Base-by-base conservation (phyloP, 2,888 invertebrate genomes). In the Heliconius ethilla region DNA sequence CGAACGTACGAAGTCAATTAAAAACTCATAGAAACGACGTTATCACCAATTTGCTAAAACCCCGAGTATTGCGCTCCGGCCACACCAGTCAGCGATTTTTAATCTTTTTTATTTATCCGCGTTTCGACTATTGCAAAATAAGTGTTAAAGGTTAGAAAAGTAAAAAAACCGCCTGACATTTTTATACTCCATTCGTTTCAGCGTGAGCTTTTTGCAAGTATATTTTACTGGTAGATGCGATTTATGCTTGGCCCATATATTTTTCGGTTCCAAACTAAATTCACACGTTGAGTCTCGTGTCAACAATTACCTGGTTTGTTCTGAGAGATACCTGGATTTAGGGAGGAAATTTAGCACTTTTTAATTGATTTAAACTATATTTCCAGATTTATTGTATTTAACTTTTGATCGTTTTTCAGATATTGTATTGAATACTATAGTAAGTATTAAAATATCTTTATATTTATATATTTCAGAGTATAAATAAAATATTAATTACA, bases 91-190 rank as follows among this genome's bases (percentile, higher is more conserved):
- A 40, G 37, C 37, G 40, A 74, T 74, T 59, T 77, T 73, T 77
- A 37, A 77, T 40, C 66, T 27, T 73, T 59, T 74, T 62, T 76
- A 76, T 76, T 76, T 65, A 65, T 70, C 22, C 51, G 29, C 40
- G 55, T 72, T 59, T 59, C 75, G 79, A 77, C 81, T 79, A 78
- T 75, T 81, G 77, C 78, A 63, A 80, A 78, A 82, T 79, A 80
- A 79, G 81, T 78, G 78, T 82, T 78, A 80, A 72, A 80, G 75
- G 76, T 77, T 79, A 77, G 76, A 45, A 66, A 78, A 77, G 67
- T 59, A 69, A 66, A 76, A 79, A 78, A 80, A 75, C 37, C n/a
- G 7, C 45, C 22, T 79, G 76, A 79, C 75, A 63, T 78, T 81
- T 81, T 81, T 81, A 76, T 81, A 79, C 70, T 72, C 66, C 75